Base-by-base conservation (phyloP, 1,140 invertebrate genomes). In the Catajapyx aquilonaris region DNA sequence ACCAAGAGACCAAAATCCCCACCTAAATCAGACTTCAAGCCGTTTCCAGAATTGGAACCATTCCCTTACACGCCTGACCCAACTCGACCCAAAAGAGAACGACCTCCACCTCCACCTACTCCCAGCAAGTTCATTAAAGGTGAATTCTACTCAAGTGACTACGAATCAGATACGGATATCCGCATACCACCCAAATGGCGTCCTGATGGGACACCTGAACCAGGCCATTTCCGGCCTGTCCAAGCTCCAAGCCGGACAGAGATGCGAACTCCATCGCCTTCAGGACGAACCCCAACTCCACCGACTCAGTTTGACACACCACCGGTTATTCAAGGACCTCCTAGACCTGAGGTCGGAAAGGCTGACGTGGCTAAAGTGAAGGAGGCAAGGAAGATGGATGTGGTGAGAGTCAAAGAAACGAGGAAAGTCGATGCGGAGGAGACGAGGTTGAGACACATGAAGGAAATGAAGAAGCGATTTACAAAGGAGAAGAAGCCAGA, bases 81-180 rank as follows among this genome's bases (percentile, higher is more conserved):
- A 5, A 46, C 48, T 25, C 50, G 50, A 48, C 49, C 52, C 1
- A 55, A 45, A 50, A 52, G 35, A 5, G 47, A 23, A 10, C 38
- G 17, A 34, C 37, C 56, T 28, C 62, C 59, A 25, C 57, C 59
- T 35, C 59, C 50, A 16, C 64, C 69, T 1, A 68, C 53, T 4
- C 73, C 72, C 1, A 73, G 58, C 1, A 76, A 74, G 49, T 77
- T 77, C 47, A 49, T 74, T 16, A 65, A 66, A 9, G 72, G 70
- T 5, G 69, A 76, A 38, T 71, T 69, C 38, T 53, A 64, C 1
- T 73, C 76, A 43, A 74, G 70, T 28, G 74, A 76, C 42, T 76
- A 77, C 43, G 73, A 76, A 42, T 76, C 70, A 52, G 73, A 77
- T 41, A 54, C 66, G 1, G 73, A 75, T 32, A 52, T 56, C 0